Evolutionary conservation across 2,797 vertebrate genomes (phyloP), one percentile per base, ranked within the genome.

Genomic region (Pelobates cultripes): DNA sequence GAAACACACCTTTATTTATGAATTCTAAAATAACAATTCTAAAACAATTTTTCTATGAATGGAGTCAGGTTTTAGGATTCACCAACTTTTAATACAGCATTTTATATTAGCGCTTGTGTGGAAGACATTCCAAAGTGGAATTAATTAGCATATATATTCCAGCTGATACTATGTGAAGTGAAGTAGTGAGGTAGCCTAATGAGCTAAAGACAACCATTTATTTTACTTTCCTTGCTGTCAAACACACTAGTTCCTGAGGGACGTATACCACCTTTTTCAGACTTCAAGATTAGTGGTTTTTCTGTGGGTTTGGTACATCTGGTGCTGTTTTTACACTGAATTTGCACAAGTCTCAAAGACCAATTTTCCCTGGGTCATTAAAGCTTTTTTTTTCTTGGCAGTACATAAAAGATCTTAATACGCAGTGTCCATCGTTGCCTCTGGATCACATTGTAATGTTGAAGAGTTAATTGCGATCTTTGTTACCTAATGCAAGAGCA

Each of bases 381-480:
- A 70, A 70, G 12, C 14, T 43, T 45, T 45, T 9, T 60, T 10
- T 15, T 71, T 51, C 28, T 71, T 71, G 70, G 70, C 44, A 51
- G 4, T 40, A 15, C 70, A 51, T 71, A 13, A 71, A 71, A 71
- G 45, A n/a, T 6, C 44, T 8, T 12, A n/a, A 51, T 51, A 71
- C 3, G 45, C 45, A 43, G 28, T 71, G 70, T 71, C 70, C 70
- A 53, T 53, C 70, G 12, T 43, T 17, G n/a, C 45, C 45, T 71
- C 70, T 71, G 70, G 44, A 51, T 28, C 70, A 71, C 70, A 53
- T 71, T 53, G 70, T 71, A 13, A 28, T 71, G 70, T 12, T 10
- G 44, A 71, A 14, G 44, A 71, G 44, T 71, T 71, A 71, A 71
- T 51, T 71, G n/a, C n/a, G 17, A 14, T 64, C 70, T 71, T 28